Evolutionary conservation across 2,113 vertebrate genomes (phyloP).

Genomic region (Micromys minutus): DNA sequence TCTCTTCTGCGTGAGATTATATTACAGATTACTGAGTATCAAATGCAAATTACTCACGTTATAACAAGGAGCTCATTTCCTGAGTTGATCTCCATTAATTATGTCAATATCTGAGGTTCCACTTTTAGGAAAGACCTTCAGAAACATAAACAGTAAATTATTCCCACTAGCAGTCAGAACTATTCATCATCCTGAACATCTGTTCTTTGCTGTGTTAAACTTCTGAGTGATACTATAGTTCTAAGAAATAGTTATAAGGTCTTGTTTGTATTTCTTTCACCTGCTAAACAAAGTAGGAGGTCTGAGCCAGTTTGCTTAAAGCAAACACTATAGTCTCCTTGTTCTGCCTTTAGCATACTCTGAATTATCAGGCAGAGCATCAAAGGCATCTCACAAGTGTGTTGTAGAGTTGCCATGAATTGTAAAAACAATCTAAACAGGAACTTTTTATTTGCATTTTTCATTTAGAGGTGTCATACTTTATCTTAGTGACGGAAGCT

Average conservation of each 20-base stretch:
- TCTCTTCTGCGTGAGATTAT: neutral
- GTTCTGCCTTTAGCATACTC: neutral
- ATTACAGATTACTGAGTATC: neutral
- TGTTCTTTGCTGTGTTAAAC: neutral
- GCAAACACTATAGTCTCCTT: neutral
- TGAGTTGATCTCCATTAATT: neutral
- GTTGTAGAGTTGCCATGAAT: conserved; percentile 21
- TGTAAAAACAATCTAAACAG: neutral
- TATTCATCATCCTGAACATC: neutral
- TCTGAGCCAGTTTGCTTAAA: conserved; percentile 28
- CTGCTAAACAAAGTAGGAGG: neutral
- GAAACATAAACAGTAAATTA: neutral
- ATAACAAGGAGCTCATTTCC: neutral
- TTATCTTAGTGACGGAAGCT: neutral
- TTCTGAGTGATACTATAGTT: neutral
- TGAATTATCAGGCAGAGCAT: neutral
- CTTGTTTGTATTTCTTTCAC: neutral
- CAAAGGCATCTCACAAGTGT: neutral
- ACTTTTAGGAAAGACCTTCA: neutral
- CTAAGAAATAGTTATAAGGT: conserved; percentile 1
- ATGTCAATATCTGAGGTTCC: neutral
- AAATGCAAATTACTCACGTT: neutral
- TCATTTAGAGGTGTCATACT: neutral
- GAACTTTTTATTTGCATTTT: neutral
- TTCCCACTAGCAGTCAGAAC: neutral